phyloP scores from a whole-genome alignment of 1,140 invertebrate genomes.

The Orius laevigatus region DNA sequence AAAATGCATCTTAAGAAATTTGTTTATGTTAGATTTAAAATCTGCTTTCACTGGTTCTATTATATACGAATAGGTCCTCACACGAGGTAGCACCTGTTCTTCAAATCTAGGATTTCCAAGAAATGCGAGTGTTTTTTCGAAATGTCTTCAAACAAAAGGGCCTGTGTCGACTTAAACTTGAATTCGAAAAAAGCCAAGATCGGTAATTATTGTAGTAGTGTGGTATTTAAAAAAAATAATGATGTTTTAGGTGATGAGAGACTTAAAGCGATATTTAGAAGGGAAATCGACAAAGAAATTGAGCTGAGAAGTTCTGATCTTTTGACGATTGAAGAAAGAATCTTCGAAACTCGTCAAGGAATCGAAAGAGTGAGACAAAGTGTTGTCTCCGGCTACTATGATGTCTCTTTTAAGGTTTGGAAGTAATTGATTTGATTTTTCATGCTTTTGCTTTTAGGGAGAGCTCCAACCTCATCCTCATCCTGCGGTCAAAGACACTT shows the following conservation, averaged over 20 bases:
- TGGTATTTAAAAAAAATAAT: not conserved
- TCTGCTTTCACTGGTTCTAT: too few relatives aligned
- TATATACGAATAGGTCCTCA: too few relatives aligned
- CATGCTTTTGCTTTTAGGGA: conserved; percentile 22
- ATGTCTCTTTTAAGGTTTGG: conserved; percentile 33
- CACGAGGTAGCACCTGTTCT: too few relatives aligned
- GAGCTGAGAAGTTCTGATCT: conserved; percentile 33
- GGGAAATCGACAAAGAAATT: conserved; percentile 38
- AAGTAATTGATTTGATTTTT: conserved; percentile 24
- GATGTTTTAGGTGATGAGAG: too few relatives aligned
- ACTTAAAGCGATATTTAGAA: conserved; percentile 26
- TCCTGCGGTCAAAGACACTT: conserved; percentile 48
- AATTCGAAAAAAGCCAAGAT: too few relatives aligned
- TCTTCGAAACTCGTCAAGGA: conserved; percentile 39
- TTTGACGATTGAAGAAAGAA: conserved; percentile 36
- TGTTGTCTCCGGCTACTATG: conserved; percentile 49
- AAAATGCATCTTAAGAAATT: too few relatives aligned
- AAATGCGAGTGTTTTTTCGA: too few relatives aligned
- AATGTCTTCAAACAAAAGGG: too few relatives aligned
- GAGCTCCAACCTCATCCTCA: conserved; percentile 45
- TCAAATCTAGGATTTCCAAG: too few relatives aligned
- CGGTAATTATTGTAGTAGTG: too few relatives aligned
- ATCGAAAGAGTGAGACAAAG: conserved; percentile 54
- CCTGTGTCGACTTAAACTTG: too few relatives aligned
- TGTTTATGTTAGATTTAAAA: too few relatives aligned